phyloP scores from a whole-genome alignment of 2,113 vertebrate genomes.

The Corynorhinus townsendii region DNA sequence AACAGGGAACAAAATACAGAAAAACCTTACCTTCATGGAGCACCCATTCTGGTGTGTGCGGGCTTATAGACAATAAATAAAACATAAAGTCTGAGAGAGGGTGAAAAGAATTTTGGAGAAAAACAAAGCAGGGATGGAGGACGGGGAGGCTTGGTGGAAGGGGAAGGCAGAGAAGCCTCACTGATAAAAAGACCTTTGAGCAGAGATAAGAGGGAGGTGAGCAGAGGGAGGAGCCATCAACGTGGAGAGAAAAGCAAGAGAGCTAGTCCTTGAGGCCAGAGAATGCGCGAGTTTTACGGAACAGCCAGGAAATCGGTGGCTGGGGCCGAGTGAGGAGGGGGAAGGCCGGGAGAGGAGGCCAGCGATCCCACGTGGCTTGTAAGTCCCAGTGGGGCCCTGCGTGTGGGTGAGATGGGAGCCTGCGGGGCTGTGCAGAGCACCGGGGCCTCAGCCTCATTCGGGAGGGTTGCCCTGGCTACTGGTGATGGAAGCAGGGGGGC shows the following conservation, averaged over 20 bases:
- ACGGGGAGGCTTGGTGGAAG: neutral
- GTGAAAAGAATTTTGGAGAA: neutral
- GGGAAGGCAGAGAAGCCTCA: neutral
- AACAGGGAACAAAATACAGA: neutral
- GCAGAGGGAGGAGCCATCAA: neutral
- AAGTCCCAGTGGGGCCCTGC: neutral
- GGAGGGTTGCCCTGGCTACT: neutral
- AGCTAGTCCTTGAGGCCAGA: neutral
- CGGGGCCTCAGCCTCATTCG: neutral
- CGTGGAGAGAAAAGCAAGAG: neutral
- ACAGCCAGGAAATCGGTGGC: neutral
- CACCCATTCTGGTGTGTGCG: neutral
- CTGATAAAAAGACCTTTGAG: neutral
- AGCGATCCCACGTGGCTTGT: accelerated
- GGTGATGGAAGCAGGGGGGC: neutral
- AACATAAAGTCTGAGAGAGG: neutral
- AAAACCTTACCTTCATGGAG: neutral
- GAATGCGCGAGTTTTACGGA: neutral
- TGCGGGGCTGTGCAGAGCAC: neutral
- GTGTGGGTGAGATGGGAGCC: neutral
- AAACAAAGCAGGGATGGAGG: neutral
- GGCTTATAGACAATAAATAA: neutral
- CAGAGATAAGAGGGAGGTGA: neutral
- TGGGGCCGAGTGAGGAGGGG: neutral
- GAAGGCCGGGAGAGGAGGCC: neutral